Evolutionary conservation across 2,888 invertebrate species (phyloP).

Genomic region (Dichetophora obliterata): DNA sequence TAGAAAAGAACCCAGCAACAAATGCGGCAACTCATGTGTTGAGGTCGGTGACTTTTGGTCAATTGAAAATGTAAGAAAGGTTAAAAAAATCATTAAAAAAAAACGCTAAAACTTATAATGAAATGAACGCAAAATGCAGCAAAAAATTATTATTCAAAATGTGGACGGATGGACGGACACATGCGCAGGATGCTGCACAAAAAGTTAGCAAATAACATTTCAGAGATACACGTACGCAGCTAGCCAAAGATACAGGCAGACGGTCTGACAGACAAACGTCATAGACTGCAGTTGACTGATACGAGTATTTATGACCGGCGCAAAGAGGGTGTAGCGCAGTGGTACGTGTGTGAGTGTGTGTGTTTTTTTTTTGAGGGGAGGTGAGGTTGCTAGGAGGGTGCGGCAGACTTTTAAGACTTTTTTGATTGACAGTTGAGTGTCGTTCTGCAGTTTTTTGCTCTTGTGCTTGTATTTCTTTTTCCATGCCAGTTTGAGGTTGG

Average conservation of each 20-base stretch:
- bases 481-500: neutral
- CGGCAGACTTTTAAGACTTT: neutral
- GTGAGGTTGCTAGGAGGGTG: too few relatives aligned
- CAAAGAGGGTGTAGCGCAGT: too few relatives aligned
- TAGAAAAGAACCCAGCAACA: neutral
- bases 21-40: neutral
- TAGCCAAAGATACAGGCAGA: too few relatives aligned
- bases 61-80: slow-evolving; percentile 32
- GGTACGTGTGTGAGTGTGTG: too few relatives aligned
- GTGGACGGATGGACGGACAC: neutral
- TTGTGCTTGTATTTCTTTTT: too few relatives aligned
- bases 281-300: too few relatives aligned
- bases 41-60: slow-evolving; percentile 36
- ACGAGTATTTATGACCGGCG: too few relatives aligned
- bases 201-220: neutral
- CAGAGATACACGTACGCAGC: neutral
- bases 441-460: neutral
- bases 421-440: slow-evolving; percentile 19
- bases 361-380: too few relatives aligned
- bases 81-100: neutral
- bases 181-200: neutral
- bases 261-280: too few relatives aligned
- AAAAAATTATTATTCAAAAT: slow-evolving; percentile 19
- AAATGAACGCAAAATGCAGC: slow-evolving; percentile 10
- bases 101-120: neutral